Evolutionary conservation across 2,797 vertebrate species (phyloP), one percentile per base, ranked within the genome.

Genomic region (Hydrocynus forskahlii): DNA sequence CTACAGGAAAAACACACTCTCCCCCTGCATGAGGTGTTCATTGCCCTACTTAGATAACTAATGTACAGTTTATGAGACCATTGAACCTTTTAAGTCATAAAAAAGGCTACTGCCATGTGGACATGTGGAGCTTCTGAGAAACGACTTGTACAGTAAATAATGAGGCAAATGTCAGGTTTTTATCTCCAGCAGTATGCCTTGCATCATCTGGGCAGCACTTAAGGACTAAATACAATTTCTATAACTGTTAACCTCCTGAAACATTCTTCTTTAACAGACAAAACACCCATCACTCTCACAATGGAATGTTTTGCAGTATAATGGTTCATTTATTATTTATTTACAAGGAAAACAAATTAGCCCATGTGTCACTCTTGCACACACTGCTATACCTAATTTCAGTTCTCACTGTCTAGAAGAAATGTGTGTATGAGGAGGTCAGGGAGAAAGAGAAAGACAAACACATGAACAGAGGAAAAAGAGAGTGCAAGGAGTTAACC

Each of bases 401-500:
- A 35, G 16, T 54, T 54, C 38, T 23, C 2, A 9, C 38, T 23
- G 72, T 45, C 19, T 54, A 5, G 16, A 5, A 19, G 38, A 66
- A 40, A 35, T 48, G 40, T 1, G 7, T 69, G 52, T 21, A n/a
- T 40, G 5, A 17, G 45, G n/a, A 5, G 0, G 23, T 17, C 21
- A 17, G n/a, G 5, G 60, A 35, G 60, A 29, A 16, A 14, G 23
- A 35, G 35, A 35, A 35, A 35, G 35, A 35, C 2, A 35, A 35
- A 35, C 2, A 35, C 2, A 35, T 2, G 35, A 4, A 35, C 35
- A 35, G 29, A 29, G 35, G 35, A 60, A 12, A 60, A 13, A 29
- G 12, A 29, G 25, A 40, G 63, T 8, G 35, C 1, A 9, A 66
- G 7, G 63, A 40, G 19, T 57, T 70, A 17, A 86, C 87, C 85